Conservation (phyloP, 2,797 vertebrate species). For the Rhinatrema bivittatum region DNA sequence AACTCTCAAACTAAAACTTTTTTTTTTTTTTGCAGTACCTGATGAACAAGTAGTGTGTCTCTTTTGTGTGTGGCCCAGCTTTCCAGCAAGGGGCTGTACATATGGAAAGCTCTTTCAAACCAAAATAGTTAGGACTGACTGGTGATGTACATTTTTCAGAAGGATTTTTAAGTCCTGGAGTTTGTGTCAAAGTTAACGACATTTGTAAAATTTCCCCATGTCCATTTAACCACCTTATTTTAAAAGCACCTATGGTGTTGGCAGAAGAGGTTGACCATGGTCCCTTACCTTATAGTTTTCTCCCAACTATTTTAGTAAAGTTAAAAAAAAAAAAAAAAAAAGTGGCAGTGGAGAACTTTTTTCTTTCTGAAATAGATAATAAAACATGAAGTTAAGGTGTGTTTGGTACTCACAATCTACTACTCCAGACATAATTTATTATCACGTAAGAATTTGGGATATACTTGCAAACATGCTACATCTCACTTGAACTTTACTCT, state of each 20-base stretch:
- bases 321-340: conserved; percentile 29
- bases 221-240: conserved; percentile 28
- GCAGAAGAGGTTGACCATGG: conserved; percentile 31
- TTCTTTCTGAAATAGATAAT: conserved; percentile 11
- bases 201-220: conserved; percentile 42
- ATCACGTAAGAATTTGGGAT: conserved; percentile 12
- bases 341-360: too few relatives aligned
- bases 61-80: conserved; percentile 45
- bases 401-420: conserved; percentile 14
- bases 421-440: conserved; percentile 14
- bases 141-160: conserved; percentile 40
- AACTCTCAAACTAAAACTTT: conserved; percentile 52
- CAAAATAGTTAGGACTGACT: conserved; percentile 37
- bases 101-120: conserved; percentile 28
- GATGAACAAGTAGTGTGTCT: conserved; percentile 36
- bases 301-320: conserved; percentile 34
- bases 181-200: conserved; percentile 44
- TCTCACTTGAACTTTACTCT: conserved; percentile 12
- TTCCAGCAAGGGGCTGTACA: conserved; percentile 51
- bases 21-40: conserved; percentile 34
- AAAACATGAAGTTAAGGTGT: too few relatives aligned
- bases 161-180: conserved; percentile 37
- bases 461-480: conserved; percentile 7
- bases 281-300: conserved; percentile 46
- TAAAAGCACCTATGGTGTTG: conserved; percentile 26